A percentile compares a stretch with the other conserved stretches of the same genome.
These are phyloP conservation scores for Chiroxiphia lanceolata DNA, from an alignment of 2,797 vertebrate species.

Conservation along the genomic window DNA sequence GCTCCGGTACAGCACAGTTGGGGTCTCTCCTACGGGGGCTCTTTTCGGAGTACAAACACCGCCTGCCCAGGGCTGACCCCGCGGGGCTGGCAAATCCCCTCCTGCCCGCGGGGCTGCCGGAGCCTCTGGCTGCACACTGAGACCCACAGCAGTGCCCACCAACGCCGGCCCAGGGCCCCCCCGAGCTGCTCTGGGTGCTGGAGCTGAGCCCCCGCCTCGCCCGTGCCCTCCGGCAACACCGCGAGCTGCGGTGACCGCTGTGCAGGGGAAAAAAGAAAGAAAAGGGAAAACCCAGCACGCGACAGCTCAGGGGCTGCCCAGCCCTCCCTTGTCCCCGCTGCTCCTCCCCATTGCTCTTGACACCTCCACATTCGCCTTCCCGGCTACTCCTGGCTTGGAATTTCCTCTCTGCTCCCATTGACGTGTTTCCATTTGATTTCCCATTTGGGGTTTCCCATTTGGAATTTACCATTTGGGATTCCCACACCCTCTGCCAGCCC, in stretches of 20 bases:
- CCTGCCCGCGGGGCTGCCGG: not conserved
- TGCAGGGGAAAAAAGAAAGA: too few relatives aligned
- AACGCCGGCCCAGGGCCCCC: not conserved
- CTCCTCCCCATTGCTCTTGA: not conserved
- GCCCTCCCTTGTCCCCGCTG: not conserved
- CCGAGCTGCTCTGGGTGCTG: not conserved
- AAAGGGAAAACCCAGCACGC: not conserved
- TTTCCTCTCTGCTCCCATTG: not conserved
- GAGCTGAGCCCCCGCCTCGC: not conserved
- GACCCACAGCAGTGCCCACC: not conserved
- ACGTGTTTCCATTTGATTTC: not conserved
- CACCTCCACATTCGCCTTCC: not conserved
- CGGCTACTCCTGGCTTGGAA: not conserved
- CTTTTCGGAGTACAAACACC: not conserved
- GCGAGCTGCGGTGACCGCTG: too few relatives aligned
- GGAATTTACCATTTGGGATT: not conserved
- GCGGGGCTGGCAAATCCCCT: too few relatives aligned
- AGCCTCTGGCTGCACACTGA: not conserved
- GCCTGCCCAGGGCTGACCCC: not conserved
- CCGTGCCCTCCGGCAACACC: not conserved
- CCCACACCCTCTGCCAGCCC: not conserved
- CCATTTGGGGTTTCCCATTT: accelerated
- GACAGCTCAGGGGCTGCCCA: not conserved
- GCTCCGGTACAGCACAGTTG: too few relatives aligned
- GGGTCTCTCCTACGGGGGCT: too few relatives aligned